Evolutionary conservation across 1,140 invertebrate species (phyloP), one percentile per base, ranked within the genome.

Genomic region (Pseudomyrmex flavicornis): DNA sequence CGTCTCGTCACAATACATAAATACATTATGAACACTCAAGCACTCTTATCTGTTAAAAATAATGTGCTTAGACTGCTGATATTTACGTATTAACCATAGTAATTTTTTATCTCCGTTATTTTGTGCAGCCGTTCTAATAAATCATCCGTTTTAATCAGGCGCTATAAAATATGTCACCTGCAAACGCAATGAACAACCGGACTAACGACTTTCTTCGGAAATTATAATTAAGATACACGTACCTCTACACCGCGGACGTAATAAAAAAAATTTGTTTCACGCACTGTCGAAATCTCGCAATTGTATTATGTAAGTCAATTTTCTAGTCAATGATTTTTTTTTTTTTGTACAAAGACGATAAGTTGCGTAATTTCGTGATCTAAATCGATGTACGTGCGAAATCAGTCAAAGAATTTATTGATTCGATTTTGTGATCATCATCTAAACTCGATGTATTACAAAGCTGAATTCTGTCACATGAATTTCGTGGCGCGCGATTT

Each of bases 51-150:
- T 58, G 58, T 12, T 35, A 35, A 35, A 35, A 35, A 66, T 77
- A 65, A 76, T 48, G 59, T 83, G 73, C 69, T 82, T 82, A 76
- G 59, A 75, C 73, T 72, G 65, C 13, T 15, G 70, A 22, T n/a
- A 82, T 50, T 77, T 46, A 44, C 68, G n/a, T 48, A 17, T 77
- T n/a, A 48, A 26, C 70, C 61, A 86, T 83, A 35, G 0, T 70
- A 85, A 46, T 35, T 82, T 66, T 87, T 72, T 86, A 73, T 70
- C 56, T 63, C 50, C 72, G 44, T 72, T 54, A 68, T 69, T 62
- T 52, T 35, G 4, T 35, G 35, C 59, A 17, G 48, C 20, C 20
- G n/a, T n/a, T 26, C 48, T 52, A 12, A 26, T 48, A 50, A 7
- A 44, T 58, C 20, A 48, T 1, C 8, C 15, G 12, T 69, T 73